phyloP scores from a whole-genome alignment of 2,113 vertebrate genomes.

The Rousettus leschenaultii region DNA sequence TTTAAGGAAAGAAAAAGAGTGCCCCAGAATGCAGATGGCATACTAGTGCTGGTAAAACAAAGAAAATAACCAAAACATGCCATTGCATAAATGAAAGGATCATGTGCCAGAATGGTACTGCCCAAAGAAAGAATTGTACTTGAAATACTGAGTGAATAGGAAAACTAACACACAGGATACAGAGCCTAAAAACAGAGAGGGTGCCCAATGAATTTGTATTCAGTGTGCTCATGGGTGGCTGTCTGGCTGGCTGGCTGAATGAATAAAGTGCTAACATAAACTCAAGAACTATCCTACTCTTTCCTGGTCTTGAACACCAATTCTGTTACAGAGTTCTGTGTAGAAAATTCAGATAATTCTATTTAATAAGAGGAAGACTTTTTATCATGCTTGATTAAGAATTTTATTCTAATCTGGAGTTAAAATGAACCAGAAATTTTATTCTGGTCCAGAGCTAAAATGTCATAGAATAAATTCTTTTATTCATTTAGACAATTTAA shows the following conservation, averaged over 20 bases:
- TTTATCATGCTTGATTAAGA: not conserved
- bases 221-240: not conserved
- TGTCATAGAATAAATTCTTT: constrained; percentile 41
- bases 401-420: constrained; percentile 16
- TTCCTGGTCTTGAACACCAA: not conserved
- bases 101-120: not conserved
- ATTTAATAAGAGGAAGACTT: not conserved
- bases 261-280: not conserved
- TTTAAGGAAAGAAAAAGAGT: not conserved
- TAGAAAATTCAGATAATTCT: not conserved
- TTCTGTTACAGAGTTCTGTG: not conserved
- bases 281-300: not conserved
- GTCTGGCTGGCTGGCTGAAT: not conserved
- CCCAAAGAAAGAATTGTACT: not conserved
- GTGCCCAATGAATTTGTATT: not conserved
- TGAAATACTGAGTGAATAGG: not conserved
- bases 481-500: constrained; percentile 22
- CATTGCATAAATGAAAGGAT: not conserved
- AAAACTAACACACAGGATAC: too few relatives aligned
- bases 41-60: not conserved
- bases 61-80: not conserved
- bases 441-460: constrained; percentile 43
- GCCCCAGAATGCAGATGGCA: not conserved
- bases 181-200: not conserved
- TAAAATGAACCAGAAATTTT: constrained; percentile 38